Evolutionary conservation across 2,888 invertebrate genomes (phyloP), one percentile per base, ranked within the genome.

Genomic region (Elegia similella): DNA sequence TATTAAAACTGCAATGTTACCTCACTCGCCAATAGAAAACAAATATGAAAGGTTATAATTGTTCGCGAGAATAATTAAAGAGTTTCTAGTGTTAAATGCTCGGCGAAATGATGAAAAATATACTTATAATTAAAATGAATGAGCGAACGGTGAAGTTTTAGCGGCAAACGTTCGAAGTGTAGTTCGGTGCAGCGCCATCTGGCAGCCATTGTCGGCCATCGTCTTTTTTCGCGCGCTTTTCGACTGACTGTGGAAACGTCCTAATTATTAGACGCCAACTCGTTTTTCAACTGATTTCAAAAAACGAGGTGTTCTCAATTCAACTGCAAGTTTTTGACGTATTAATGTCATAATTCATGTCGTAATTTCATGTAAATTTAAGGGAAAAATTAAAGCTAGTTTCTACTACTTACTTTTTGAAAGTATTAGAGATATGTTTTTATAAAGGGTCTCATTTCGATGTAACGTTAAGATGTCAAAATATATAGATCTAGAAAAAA

Each of bases 61-160:
- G 46, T 23, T 23, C 16, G 8, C 58, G 43, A 38, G 29, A 34
- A 52, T 52, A 50, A 32, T 29, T 29, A 54, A 48, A 46, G 47
- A 42, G 54, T 52, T 32, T 13, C 38, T 42, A 56, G 42, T 43
- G 29, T 44, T 43, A 38, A 38, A 38, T 38, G 38, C 38, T 38
- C n/a, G 38, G 10, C n/a, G 67, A 65, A 47, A 54, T 42, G 67
- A 68, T 64, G 68, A 71, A 75, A 77, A 71, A 75, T 71, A 64
- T 70, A 65, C 66, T 59, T 67, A 80, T 76, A 78, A 74, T 66
- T 38, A 38, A 38, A 38, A 38, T 70, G 75, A 79, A 80, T 76
- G 80, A 72, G 72, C 72, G 61, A 73, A 79, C 80, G 70, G 78
- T 76, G 79, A 86, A 83, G 79, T 86, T 83, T 82, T 83, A 86